These are phyloP conservation scores for Lepus townsendii DNA, from an alignment of 2,797 vertebrate genomes.

Conservation along the genomic window DNA sequence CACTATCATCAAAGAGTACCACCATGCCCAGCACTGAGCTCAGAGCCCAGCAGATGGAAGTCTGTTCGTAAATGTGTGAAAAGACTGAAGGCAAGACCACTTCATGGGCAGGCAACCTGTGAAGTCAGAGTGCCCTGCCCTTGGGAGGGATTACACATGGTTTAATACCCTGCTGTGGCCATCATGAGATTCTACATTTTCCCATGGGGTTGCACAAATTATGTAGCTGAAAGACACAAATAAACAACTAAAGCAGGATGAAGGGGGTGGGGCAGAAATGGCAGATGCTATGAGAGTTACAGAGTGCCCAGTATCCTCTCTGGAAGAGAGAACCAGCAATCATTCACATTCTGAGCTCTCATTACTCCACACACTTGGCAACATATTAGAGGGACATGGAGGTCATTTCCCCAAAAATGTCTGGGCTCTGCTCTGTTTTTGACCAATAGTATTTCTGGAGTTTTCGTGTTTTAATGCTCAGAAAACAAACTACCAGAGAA, in stretches of 20 bases:
- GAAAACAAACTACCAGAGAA: background rate
- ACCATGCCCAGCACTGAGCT: background rate
- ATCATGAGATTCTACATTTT: slow-evolving; percentile 28
- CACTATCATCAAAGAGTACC: background rate
- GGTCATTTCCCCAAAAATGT: background rate
- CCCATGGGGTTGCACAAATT: background rate
- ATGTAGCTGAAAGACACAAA: background rate
- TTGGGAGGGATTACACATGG: background rate
- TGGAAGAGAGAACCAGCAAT: background rate
- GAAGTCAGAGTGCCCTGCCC: no score
- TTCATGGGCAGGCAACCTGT: background rate
- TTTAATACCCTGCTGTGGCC: background rate
- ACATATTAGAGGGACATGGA: background rate
- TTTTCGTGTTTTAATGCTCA: background rate
- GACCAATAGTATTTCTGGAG: background rate
- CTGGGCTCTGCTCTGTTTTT: background rate
- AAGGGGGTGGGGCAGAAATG: background rate
- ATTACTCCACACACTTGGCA: background rate
- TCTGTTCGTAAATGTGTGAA: background rate
- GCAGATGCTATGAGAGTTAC: background rate
- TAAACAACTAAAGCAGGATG: background rate
- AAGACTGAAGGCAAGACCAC: background rate
- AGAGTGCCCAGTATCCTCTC: background rate
- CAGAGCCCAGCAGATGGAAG: background rate
- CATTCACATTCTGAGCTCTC: background rate